These are phyloP conservation scores for Ammodramus savannarum DNA, from an alignment of 2,113 vertebrate genomes.

Conservation along the genomic window DNA sequence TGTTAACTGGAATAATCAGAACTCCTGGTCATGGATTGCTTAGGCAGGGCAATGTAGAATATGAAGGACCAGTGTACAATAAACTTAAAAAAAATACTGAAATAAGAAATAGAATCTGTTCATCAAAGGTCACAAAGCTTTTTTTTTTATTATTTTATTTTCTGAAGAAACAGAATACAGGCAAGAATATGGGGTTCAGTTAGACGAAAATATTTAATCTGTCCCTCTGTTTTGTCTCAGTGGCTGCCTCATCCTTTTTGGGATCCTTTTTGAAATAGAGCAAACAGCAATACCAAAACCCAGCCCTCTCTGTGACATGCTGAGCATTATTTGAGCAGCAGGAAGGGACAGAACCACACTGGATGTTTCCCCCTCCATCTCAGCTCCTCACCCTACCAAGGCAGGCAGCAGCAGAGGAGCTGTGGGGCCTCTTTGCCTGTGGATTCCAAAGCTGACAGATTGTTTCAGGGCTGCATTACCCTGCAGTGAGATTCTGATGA, in stretches of 20 bases:
- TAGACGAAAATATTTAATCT: neutral
- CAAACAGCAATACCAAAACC: neutral
- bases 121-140: neutral
- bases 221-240: neutral
- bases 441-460: neutral
- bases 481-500: neutral
- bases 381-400: neutral
- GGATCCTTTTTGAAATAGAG: neutral
- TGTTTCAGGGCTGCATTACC: neutral
- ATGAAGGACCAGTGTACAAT: neutral
- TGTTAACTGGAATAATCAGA: neutral
- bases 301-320: neutral
- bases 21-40: neutral
- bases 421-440: neutral
- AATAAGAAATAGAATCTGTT: neutral
- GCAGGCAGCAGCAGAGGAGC: neutral
- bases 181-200: neutral
- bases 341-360: neutral
- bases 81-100: neutral
- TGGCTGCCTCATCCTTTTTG: neutral
- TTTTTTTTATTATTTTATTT: neutral
- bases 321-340: neutral
- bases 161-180: neutral
- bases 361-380: neutral
- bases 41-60: neutral